Percentiles rank a stretch among this genome's conserved stretches.
These are phyloP conservation scores for Thereva nobilitata DNA, from an alignment of 2,888 invertebrate species.

Conservation along the genomic window DNA sequence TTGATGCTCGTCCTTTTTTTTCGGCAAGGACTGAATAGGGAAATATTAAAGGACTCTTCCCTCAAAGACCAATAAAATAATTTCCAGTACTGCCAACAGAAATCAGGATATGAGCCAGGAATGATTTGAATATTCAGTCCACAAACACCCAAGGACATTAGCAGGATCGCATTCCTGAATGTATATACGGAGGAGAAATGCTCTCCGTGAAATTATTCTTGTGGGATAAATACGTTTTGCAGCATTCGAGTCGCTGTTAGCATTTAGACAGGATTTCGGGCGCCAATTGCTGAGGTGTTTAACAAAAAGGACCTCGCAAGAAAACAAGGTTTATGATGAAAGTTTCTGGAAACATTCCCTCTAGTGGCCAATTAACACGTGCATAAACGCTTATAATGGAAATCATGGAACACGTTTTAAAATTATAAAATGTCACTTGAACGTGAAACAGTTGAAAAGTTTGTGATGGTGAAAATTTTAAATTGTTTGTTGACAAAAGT, in stretches of 20 bases:
- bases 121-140: no score
- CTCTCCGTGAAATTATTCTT: no score
- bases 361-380: constrained; percentile 41
- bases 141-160: no score
- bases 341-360: constrained; percentile 37
- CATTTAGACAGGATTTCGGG: no score
- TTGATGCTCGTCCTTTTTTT: not conserved
- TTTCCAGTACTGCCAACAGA: not conserved
- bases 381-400: constrained; percentile 37
- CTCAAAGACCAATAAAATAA: not conserved
- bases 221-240: no score
- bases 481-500: no score
- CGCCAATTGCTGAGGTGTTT: constrained; percentile 1
- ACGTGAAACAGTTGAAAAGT: constrained; percentile 10
- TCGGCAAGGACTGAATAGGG: not conserved
- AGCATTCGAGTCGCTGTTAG: no score
- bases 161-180: no score
- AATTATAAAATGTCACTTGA: constrained; percentile 29
- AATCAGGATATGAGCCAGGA: no score
- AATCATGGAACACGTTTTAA: constrained; percentile 40
- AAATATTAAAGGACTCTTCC: not conserved
- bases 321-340: constrained; percentile 39
- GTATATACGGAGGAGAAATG: no score
- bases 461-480: no score
- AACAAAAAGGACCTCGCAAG: constrained; percentile 9